These are phyloP conservation scores for Agapornis canus DNA, from an alignment of 2,797 vertebrate genomes.

Conservation along the genomic window DNA sequence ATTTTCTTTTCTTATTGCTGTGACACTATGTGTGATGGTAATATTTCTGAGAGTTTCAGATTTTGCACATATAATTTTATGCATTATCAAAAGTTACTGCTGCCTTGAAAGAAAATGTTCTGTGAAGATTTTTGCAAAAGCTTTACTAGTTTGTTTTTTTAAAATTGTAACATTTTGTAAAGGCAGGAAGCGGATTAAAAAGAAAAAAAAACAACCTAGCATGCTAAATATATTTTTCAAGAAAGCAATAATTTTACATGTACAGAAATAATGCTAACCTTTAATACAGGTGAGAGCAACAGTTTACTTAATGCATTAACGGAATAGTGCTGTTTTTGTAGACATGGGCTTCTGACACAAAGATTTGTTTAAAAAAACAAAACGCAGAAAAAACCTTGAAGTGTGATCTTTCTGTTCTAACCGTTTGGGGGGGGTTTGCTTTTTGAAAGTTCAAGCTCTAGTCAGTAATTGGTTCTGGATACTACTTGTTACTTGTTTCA, in stretches of 20 bases:
- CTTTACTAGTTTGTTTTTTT: slow-evolving; percentile 81
- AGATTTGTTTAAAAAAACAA: slow-evolving; percentile 69
- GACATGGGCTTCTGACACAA: slow-evolving; percentile 77
- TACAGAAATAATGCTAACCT: slow-evolving; percentile 84
- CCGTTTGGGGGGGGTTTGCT: slow-evolving; percentile 66
- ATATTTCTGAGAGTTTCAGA: slow-evolving; percentile 78
- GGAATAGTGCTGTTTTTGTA: slow-evolving; percentile 77
- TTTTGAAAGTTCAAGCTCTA: slow-evolving; percentile 72
- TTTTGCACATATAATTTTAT: slow-evolving; percentile 86
- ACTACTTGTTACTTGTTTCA: slow-evolving; percentile 72
- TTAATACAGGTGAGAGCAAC: slow-evolving; percentile 81
- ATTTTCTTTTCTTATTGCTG: slow-evolving; percentile 75
- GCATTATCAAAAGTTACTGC: slow-evolving; percentile 84
- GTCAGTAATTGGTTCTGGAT: slow-evolving; percentile 74
- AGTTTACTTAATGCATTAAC: slow-evolving; percentile 82
- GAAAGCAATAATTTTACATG: slow-evolving; percentile 88
- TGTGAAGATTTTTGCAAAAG: slow-evolving; percentile 84
- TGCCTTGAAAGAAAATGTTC: slow-evolving; percentile 84
- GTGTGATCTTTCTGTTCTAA: slow-evolving; percentile 81
- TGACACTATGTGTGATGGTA: slow-evolving; percentile 79
- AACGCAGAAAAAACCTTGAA: slow-evolving; percentile 50
- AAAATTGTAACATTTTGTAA: slow-evolving; percentile 84
- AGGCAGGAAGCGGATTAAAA: slow-evolving; percentile 78
- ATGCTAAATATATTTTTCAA: slow-evolving; percentile 88
- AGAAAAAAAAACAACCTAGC: slow-evolving; percentile 68